Conservation (phyloP, 2,888 invertebrate genomes). For the Cataglyphis altisquamis region DNA sequence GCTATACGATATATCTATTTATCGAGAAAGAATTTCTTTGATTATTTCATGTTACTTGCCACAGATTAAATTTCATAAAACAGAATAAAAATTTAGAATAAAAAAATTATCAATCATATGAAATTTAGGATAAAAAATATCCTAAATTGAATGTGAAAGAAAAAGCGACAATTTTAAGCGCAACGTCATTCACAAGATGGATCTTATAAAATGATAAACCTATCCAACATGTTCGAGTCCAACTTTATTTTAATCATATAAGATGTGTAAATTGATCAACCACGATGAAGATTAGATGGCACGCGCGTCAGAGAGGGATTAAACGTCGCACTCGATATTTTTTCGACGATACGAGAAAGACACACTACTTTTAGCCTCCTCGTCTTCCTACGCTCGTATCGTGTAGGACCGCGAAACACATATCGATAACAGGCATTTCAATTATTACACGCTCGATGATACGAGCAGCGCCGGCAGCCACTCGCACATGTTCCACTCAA, state of each 20-base stretch:
- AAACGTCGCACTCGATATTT: slow-evolving; percentile 10
- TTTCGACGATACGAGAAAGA: neutral
- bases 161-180: neutral
- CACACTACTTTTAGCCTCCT: slow-evolving; percentile 21
- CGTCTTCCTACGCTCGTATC: slow-evolving; percentile 7
- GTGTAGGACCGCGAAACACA: slow-evolving; percentile 7
- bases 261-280: slow-evolving; percentile 1
- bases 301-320: slow-evolving; percentile 14
- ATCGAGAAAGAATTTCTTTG: neutral
- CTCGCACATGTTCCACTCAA: neutral
- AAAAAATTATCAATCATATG: too few species aligned
- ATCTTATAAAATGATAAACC: neutral
- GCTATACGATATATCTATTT: neutral
- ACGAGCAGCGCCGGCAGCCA: neutral
- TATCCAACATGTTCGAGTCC: neutral
- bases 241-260: slow-evolving; percentile 22
- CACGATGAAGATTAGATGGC: slow-evolving; percentile 18
- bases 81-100: neutral
- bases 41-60: neutral
- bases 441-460: slow-evolving; percentile 19
- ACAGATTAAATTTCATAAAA: neutral
- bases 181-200: neutral
- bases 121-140: neutral
- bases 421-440: slow-evolving; percentile 33
- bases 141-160: slow-evolving; percentile 2